These are phyloP conservation scores for Clanis bilineata DNA, from an alignment of 2,888 invertebrate genomes.

Conservation along the genomic window DNA sequence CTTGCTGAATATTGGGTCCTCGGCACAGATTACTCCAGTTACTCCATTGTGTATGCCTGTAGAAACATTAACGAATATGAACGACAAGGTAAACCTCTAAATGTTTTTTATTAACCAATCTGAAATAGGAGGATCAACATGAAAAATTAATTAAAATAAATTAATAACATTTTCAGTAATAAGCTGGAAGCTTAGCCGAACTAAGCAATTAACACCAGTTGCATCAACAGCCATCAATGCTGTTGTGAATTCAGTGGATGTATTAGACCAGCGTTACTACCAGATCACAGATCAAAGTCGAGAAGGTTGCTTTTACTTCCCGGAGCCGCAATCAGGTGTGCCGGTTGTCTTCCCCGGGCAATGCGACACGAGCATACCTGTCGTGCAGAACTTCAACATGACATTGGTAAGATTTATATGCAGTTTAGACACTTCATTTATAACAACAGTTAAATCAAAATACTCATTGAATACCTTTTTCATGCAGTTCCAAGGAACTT, in stretches of 20 bases:
- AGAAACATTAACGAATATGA: conserved; percentile 44
- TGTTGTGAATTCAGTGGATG: conserved; percentile 36
- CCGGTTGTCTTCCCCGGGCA: conserved; percentile 51
- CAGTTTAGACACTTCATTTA: neutral
- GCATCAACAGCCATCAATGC: conserved; percentile 37
- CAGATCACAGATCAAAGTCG: conserved; percentile 36
- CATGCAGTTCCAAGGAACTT: conserved; percentile 33
- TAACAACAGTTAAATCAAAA: neutral
- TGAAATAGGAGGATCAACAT: neutral
- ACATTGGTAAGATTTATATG: conserved; percentile 19
- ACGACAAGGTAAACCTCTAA: conserved; percentile 38
- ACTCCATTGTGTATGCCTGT: conserved; percentile 84
- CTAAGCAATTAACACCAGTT: conserved; percentile 31
- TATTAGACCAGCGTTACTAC: conserved; percentile 47
- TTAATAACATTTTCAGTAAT: conserved; percentile 29
- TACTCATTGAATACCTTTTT: neutral
- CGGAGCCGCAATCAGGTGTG: conserved; percentile 39
- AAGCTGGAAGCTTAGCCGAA: conserved; percentile 57
- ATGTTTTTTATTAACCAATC: neutral
- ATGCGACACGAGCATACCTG: conserved; percentile 40
- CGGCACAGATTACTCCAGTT: conserved; percentile 84
- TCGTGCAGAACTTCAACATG: conserved; percentile 35
- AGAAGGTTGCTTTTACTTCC: conserved; percentile 54
- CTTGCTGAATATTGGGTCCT: conserved; percentile 81
- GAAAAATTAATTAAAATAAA: neutral